Conservation (phyloP, 2,888 invertebrate genomes). For the Leptinotarsa rubiginosa region DNA sequence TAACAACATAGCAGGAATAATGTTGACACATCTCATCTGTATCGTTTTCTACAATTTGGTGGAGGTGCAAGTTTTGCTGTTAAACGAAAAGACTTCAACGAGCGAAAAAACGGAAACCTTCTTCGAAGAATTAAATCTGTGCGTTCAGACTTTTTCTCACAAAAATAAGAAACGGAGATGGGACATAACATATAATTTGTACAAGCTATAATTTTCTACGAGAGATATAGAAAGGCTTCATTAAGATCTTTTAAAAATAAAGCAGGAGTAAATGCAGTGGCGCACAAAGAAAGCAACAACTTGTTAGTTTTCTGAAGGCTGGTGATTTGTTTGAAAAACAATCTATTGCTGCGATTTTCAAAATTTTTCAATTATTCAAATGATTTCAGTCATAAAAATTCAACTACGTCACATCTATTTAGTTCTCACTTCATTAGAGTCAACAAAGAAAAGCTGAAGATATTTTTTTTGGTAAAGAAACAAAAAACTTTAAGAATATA, state of each 20-base stretch:
- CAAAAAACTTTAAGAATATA: too few relatives aligned
- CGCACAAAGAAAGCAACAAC: background rate
- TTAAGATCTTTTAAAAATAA: slow-evolving; percentile 22
- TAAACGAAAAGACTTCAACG: background rate
- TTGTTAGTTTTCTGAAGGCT: too few relatives aligned
- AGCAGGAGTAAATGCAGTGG: slow-evolving; percentile 22
- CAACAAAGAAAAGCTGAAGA: too few relatives aligned
- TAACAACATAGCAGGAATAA: too few relatives aligned
- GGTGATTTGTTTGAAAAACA: too few relatives aligned
- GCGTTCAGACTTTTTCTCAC: slow-evolving; percentile 26
- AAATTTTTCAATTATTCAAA: too few relatives aligned
- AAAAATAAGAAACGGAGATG: slow-evolving; percentile 31
- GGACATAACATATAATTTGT: slow-evolving; percentile 29
- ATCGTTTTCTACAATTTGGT: background rate
- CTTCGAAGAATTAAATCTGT: slow-evolving; percentile 1
- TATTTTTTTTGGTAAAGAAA: too few relatives aligned
- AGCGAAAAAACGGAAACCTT: background rate
- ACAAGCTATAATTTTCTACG: slow-evolving; percentile 21
- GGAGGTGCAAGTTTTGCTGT: background rate
- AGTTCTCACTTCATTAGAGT: too few relatives aligned
- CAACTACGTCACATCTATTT: too few relatives aligned
- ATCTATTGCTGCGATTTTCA: too few relatives aligned
- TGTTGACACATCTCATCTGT: too few relatives aligned
- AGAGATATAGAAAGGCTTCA: slow-evolving; percentile 32
- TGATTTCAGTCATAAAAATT: too few relatives aligned